Base-by-base conservation (phyloP, 37 sponge, comb jelly and placozoan genomes). In the Diacarnus erythraeanus region DNA sequence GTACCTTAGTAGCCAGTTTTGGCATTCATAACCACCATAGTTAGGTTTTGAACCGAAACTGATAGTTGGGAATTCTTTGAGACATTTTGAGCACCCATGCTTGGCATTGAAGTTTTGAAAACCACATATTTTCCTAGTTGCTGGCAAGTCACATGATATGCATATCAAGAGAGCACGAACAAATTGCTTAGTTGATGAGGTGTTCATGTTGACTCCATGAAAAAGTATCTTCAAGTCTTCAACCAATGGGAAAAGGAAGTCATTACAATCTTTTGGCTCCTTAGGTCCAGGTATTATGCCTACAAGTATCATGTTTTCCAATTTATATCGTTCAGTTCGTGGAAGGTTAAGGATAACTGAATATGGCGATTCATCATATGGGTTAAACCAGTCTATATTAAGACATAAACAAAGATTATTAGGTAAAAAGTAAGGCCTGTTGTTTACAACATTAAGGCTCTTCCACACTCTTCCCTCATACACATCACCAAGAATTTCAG, bases 311-410 rank as follows among this genome's bases (percentile, higher is more conserved):
- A 71, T 69, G 70, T 89, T 83, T 26, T 83, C 83, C 35, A 59
- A 0, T 54, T 67, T 82, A 25, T 57, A 83, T 21, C 79, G 2
- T n/a, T 33, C 36, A 29, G 37, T 31, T 42, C 83, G 39, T 0
- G 89, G 89, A 15, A 89, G 71, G 42, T 89, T 89, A 12, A 72
- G 51, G 64, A 89, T 75, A 22, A 63, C 64, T 63, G 64, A 63
- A 29, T 63, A 63, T 63, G 64, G 64, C 5, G 64, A 22, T n/a
- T 63, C 64, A 63, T 63, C 64, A 63, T 63, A 63, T n/a, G 64
- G 64, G 18, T 63, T 63, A n/a, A 63, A 63, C 64, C 64, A 63
- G 64, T 63, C 64, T 20, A 63, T 63, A 63, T 63, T 63, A 20
- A 63, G 26, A n/a, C 30, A n/a, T 63, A 63, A 63, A n/a, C 64